Percentiles rank a stretch among this genome's conserved stretches.
Conservation (phyloP, 2,888 invertebrate genomes). For the Caenorhabditis plicata region DNA sequence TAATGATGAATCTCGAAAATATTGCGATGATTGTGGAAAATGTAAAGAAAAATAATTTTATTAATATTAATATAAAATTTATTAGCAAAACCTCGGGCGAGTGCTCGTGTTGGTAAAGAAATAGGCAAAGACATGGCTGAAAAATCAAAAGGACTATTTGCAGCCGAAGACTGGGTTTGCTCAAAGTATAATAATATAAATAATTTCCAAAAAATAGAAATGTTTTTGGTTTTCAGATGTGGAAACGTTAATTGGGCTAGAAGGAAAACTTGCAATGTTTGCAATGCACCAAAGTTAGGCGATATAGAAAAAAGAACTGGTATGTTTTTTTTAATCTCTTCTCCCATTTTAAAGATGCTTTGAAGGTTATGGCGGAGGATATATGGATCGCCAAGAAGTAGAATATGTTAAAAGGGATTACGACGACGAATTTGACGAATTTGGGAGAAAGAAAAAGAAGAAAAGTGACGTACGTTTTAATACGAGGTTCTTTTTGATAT, state of each 20-base stretch:
- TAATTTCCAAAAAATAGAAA: conserved; percentile 1
- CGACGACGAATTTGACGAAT: conserved; percentile 86
- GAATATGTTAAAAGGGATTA: conserved; percentile 84
- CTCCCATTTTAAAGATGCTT: too few species aligned
- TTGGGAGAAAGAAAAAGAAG: conserved; percentile 61
- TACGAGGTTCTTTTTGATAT: not conserved
- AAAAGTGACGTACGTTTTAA: conserved; percentile 35
- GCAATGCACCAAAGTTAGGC: conserved; percentile 89
- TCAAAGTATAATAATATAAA: conserved; percentile 74
- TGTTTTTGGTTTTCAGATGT: conserved; percentile 71
- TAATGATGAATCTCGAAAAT: conserved; percentile 43
- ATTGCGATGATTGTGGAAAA: conserved; percentile 66
- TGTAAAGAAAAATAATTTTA: conserved; percentile 53
- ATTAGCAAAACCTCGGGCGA: conserved; percentile 66
- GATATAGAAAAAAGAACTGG: conserved; percentile 50
- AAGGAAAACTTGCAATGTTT: conserved; percentile 92
- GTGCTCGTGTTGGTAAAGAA: conserved; percentile 75
- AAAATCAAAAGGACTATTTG: conserved; percentile 81
- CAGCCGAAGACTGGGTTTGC: conserved; percentile 99
- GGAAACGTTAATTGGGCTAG: conserved; percentile 99
- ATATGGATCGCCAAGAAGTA: conserved; percentile 72
- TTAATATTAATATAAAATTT: conserved; percentile 1
- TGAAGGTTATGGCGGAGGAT: conserved; percentile 71
- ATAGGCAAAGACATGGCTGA: conserved; percentile 98
- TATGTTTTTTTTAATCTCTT: too few species aligned